These are phyloP conservation scores for Polydrusus tereticollis DNA, from an alignment of 2,888 invertebrate genomes.

Conservation along the genomic window DNA sequence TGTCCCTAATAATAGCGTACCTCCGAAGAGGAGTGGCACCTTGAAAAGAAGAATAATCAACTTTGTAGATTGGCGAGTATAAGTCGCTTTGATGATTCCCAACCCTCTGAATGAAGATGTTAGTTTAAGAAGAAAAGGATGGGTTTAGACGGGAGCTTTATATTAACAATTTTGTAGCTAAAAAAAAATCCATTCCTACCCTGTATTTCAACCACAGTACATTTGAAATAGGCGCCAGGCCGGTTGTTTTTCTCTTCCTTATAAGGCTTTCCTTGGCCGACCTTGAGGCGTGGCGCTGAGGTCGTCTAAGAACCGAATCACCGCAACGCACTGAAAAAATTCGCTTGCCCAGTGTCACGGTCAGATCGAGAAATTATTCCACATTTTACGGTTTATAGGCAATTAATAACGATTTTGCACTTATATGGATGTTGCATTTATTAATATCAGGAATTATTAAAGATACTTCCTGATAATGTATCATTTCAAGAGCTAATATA, in stretches of 20 bases:
- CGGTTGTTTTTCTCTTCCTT: slow-evolving; percentile 47
- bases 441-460: not conserved
- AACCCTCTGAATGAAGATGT: too few species aligned
- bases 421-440: slow-evolving; percentile 29
- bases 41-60: too few species aligned
- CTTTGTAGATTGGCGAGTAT: too few species aligned
- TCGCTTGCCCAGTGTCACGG: slow-evolving; percentile 39
- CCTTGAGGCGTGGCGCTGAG: slow-evolving; percentile 45
- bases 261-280: slow-evolving; percentile 49
- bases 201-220: slow-evolving; percentile 19
- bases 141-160: too few species aligned
- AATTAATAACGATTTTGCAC: slow-evolving; percentile 41
- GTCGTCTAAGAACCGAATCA: slow-evolving; percentile 34
- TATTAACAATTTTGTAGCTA: too few species aligned
- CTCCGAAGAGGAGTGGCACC: too few species aligned
- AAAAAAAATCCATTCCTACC: slow-evolving; percentile 8
- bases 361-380: slow-evolving; percentile 38
- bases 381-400: slow-evolving; percentile 26
- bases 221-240: slow-evolving; percentile 44
- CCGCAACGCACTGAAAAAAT: slow-evolving; percentile 16
- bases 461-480: not conserved
- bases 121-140: too few species aligned
- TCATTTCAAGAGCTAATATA: not conserved
- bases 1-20: too few species aligned
- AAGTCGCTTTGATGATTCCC: too few species aligned